These are phyloP conservation scores for Corvus cornix DNA, from an alignment of 2,113 vertebrate species.

Conservation along the genomic window DNA sequence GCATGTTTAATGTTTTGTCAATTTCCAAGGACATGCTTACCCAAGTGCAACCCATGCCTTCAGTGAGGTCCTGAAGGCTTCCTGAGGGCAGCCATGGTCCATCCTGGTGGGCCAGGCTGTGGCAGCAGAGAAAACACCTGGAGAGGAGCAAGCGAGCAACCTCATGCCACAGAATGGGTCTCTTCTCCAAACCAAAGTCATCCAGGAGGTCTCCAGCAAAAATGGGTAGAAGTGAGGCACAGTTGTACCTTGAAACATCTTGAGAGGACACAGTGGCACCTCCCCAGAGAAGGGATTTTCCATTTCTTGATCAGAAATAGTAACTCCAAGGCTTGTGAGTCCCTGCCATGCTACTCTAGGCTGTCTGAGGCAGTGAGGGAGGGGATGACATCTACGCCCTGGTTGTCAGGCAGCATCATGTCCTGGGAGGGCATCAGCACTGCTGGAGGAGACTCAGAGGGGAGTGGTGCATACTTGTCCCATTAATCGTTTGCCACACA, in stretches of 20 bases:
- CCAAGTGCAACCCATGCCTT: accelerated
- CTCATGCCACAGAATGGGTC: neutral
- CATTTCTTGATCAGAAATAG: neutral
- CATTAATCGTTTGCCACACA: neutral
- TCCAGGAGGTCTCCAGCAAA: neutral
- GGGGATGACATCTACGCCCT: neutral
- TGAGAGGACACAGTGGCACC: neutral
- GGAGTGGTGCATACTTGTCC: neutral
- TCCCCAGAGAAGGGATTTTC: neutral
- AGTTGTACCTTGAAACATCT: neutral
- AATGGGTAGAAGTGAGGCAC: neutral
- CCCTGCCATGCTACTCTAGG: neutral
- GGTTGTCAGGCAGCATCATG: neutral
- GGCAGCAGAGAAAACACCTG: neutral
- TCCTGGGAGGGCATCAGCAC: neutral
- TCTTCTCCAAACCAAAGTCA: neutral
- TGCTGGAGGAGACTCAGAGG: neutral
- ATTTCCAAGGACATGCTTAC: neutral
- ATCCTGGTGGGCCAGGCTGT: neutral
- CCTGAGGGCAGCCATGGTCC: neutral
- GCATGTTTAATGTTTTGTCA: neutral
- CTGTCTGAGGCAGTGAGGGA: neutral
- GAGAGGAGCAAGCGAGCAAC: neutral
- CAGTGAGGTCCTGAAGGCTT: neutral
- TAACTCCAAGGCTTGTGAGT: neutral